These are phyloP conservation scores for Augochlora pura DNA, from an alignment of 1,140 invertebrate genomes.

Conservation along the genomic window DNA sequence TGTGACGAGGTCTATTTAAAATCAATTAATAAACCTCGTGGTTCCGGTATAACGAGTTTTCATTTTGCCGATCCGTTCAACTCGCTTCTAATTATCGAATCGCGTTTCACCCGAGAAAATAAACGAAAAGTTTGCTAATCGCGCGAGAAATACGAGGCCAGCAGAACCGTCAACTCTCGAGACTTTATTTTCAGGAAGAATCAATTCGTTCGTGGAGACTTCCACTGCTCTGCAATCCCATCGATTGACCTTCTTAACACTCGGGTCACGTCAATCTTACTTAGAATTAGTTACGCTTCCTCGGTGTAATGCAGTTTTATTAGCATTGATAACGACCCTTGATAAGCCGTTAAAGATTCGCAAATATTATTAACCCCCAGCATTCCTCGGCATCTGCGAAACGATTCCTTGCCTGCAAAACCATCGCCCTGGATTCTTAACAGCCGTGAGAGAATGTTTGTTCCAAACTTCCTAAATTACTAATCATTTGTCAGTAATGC, in stretches of 20 bases:
- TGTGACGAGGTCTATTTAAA: background rate
- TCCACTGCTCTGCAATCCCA: conserved; percentile 12
- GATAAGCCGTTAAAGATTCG: conserved; percentile 2
- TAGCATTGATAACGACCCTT: too few relatives aligned
- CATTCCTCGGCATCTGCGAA: background rate
- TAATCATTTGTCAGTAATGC: too few relatives aligned
- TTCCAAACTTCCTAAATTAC: too few relatives aligned
- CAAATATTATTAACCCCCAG: conserved; percentile 34
- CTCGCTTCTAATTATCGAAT: background rate
- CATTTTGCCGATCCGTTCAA: background rate
- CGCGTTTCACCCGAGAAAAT: background rate
- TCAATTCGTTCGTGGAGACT: conserved; percentile 43
- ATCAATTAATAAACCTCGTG: background rate
- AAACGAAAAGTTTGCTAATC: background rate
- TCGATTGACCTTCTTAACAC: conserved; percentile 35
- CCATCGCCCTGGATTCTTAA: background rate
- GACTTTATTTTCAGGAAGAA: conserved; percentile 45
- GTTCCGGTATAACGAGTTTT: background rate
- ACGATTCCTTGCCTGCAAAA: background rate
- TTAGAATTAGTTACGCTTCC: conserved; percentile 57
- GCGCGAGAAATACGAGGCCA: background rate
- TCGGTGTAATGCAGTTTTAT: background rate
- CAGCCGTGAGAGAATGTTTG: too few relatives aligned
- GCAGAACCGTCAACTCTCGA: background rate
- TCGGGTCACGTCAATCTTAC: conserved; percentile 55